A percentile compares a stretch with the other conserved stretches of the same genome.
phyloP scores from a whole-genome alignment of 2,888 invertebrate genomes.

The Lepidochrysops patricia region DNA sequence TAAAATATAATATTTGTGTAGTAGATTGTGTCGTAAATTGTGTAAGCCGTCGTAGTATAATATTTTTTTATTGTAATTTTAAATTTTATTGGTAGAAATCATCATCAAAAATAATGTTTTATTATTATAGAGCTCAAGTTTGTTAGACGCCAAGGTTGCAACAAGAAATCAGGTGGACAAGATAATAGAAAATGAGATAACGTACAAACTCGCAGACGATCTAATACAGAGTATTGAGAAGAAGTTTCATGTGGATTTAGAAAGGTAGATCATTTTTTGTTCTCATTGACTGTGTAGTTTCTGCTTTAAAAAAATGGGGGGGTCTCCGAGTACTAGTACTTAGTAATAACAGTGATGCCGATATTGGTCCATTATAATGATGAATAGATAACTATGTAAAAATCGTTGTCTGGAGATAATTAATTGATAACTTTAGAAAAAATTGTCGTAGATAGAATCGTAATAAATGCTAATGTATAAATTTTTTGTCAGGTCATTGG shows the following conservation, averaged over 20 bases:
- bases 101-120: not conserved
- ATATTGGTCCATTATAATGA: too few relatives aligned
- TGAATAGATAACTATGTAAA: too few relatives aligned
- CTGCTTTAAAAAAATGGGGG: not conserved
- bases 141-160: constrained; percentile 30
- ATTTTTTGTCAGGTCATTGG: constrained; percentile 44
- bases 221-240: constrained; percentile 59
- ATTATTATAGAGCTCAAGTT: constrained; percentile 16
- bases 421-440: too few relatives aligned
- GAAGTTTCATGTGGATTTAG: constrained; percentile 60
- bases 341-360: too few relatives aligned
- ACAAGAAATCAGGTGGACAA: constrained; percentile 51
- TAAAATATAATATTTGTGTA: not conserved
- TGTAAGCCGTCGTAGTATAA: not conserved
- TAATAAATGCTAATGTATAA: too few relatives aligned
- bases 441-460: too few relatives aligned
- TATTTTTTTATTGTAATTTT: not conserved
- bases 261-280: constrained; percentile 45
- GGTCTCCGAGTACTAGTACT: too few relatives aligned
- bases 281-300: not conserved
- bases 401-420: too few relatives aligned
- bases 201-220: constrained; percentile 49
- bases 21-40: not conserved
- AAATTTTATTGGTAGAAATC: not conserved
- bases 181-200: constrained; percentile 62